Conservation (phyloP, 30 jellyfish, hydroid and myxozoan species). For the Phacellophora camtschatica region DNA sequence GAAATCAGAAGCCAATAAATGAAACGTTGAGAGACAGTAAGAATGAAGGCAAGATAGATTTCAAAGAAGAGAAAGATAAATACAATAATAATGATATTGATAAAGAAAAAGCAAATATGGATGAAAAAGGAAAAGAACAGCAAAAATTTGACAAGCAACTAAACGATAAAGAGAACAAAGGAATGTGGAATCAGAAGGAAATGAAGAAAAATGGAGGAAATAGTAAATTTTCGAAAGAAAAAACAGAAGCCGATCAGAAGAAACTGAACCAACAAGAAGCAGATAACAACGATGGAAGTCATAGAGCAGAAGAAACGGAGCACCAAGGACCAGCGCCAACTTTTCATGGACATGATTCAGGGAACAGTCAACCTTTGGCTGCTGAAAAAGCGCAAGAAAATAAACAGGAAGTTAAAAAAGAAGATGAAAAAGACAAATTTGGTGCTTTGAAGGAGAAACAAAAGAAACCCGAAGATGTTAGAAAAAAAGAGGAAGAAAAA, state of each 20-base stretch:
- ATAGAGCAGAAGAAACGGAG: constrained; percentile 11
- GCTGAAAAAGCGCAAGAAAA: not conserved
- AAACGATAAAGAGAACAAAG: constrained; percentile 10
- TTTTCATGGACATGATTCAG: not conserved
- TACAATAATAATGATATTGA: not conserved
- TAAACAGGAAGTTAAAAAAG: not conserved
- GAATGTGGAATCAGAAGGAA: not conserved
- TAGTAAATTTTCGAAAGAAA: not conserved
- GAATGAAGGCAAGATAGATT: not conserved
- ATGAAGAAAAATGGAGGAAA: not conserved
- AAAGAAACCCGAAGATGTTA: not conserved
- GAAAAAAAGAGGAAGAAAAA: not conserved
- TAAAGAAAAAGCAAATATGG: not conserved
- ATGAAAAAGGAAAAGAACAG: not conserved
- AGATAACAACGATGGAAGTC: not conserved
- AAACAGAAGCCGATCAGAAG: not conserved
- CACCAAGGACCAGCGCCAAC: constrained; percentile 43
- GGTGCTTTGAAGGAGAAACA: constrained; percentile 22
- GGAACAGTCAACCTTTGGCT: not conserved
- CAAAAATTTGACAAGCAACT: not conserved
- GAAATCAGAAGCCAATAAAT: no score
- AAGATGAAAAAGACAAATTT: constrained; percentile 31
- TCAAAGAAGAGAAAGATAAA: not conserved
- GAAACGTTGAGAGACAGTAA: no score
- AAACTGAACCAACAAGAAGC: constrained; percentile 7